phyloP scores from a whole-genome alignment of 2,113 vertebrate genomes.

The Nesospiza acunhae region DNA sequence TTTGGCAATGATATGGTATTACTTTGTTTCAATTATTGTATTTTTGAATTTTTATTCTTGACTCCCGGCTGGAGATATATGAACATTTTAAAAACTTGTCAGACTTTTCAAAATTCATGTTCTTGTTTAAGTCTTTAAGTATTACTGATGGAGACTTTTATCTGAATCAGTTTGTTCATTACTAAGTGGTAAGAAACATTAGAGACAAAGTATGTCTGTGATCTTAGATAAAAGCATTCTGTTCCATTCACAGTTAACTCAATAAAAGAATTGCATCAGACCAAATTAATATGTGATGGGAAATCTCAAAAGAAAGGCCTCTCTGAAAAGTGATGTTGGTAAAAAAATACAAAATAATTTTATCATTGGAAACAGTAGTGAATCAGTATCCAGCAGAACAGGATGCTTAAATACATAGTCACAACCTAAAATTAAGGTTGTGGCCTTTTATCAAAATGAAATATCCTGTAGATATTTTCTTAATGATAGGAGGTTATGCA shows the following conservation, averaged over 20 bases:
- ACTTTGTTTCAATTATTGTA: not conserved
- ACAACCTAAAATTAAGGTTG: not conserved
- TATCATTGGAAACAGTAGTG: not conserved
- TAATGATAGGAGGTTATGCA: not conserved
- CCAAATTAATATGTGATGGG: not conserved
- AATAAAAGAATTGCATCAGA: not conserved
- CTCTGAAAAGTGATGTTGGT: not conserved
- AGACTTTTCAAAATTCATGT: constrained; percentile 8
- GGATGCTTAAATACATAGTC: not conserved
- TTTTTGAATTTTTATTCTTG: not conserved
- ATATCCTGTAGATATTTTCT: not conserved
- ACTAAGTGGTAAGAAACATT: not conserved
- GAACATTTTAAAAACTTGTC: not conserved
- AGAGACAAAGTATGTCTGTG: not conserved
- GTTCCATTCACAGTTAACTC: not conserved
- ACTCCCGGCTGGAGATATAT: not conserved
- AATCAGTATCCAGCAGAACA: not conserved
- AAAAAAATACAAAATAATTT: not conserved
- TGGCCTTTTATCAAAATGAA: not conserved
- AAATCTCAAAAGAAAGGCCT: not conserved
- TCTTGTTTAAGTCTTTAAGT: not conserved
- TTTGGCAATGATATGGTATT: not conserved
- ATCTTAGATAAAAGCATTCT: not conserved
- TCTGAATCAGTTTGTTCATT: constrained; percentile 17
- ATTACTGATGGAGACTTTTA: not conserved